A percentile compares a stretch with the other conserved stretches of the same genome.
Conservation (phyloP, 2,888 invertebrate species). For the Drosophila paramelanica region DNA sequence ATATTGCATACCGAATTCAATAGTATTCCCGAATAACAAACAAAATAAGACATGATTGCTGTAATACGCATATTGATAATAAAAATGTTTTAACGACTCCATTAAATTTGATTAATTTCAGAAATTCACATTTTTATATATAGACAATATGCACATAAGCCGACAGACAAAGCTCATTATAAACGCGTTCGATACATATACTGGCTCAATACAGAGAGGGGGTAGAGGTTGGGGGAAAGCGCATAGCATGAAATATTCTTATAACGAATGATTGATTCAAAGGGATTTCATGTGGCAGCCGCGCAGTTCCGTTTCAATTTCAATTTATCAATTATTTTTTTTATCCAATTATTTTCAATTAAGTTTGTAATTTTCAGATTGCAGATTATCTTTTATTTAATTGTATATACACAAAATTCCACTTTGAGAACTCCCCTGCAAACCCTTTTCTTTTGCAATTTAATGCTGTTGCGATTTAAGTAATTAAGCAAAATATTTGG, state of each 20-base stretch:
- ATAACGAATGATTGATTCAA: constrained; percentile 30
- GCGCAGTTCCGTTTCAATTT: constrained; percentile 39
- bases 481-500: constrained; percentile 16
- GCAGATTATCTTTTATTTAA: background rate
- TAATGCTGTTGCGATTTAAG: constrained; percentile 16
- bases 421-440: background rate
- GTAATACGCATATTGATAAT: constrained; percentile 5
- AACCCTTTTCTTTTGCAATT: background rate
- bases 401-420: background rate
- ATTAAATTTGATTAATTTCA: constrained; percentile 17
- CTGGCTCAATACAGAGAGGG: background rate
- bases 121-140: background rate
- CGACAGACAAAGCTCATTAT: constrained; percentile 9
- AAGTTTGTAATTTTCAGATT: constrained; percentile 16
- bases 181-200: constrained; percentile 4
- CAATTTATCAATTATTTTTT: constrained; percentile 25
- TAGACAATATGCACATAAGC: constrained; percentile 1
- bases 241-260: background rate
- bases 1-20: constrained; percentile 5
- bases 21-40: constrained; percentile 4
- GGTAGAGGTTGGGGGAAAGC: no score
- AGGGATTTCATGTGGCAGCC: constrained; percentile 18
- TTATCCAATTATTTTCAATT: constrained; percentile 60
- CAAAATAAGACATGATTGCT: constrained; percentile 15
- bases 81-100: constrained; percentile 1